phyloP scores from a whole-genome alignment of 2,888 invertebrate species.

The Lacanobia oleracea region DNA sequence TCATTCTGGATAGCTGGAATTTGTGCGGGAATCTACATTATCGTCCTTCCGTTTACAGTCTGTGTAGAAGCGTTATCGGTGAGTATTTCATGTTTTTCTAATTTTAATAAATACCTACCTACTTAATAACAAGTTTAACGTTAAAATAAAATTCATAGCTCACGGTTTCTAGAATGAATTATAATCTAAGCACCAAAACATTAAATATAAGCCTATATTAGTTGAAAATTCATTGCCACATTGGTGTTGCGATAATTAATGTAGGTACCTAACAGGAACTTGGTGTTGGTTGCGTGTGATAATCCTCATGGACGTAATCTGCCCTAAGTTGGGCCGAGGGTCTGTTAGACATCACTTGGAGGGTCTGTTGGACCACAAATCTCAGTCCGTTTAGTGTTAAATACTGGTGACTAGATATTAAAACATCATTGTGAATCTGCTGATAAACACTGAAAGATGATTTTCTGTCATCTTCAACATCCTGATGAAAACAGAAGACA shows the following conservation, averaged over 20 bases:
- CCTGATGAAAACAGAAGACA: not conserved
- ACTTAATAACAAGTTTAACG: not conserved
- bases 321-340: too few species aligned
- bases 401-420: not conserved
- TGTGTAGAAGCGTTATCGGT: slow-evolving; percentile 93
- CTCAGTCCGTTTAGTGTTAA: not conserved
- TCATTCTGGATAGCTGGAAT: slow-evolving; percentile 92
- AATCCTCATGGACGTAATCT: too few species aligned
- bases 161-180: too few species aligned
- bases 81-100: slow-evolving; percentile 75
- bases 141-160: not conserved
- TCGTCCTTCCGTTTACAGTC: slow-evolving; percentile 92
- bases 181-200: too few species aligned
- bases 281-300: too few species aligned
- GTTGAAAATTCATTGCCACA: too few species aligned
- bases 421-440: not conserved
- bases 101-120: not conserved
- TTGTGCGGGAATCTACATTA: slow-evolving; percentile 93
- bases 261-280: too few species aligned
- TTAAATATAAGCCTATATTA: too few species aligned
- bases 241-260: too few species aligned
- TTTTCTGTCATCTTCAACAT: not conserved
- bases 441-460: too few species aligned
- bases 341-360: too few species aligned
- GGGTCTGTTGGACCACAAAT: too few species aligned